Evolutionary conservation across 30 jellyfish, hydroid and myxozoan species (phyloP).

Genomic region (Hydractinia symbiolongicarpus): DNA sequence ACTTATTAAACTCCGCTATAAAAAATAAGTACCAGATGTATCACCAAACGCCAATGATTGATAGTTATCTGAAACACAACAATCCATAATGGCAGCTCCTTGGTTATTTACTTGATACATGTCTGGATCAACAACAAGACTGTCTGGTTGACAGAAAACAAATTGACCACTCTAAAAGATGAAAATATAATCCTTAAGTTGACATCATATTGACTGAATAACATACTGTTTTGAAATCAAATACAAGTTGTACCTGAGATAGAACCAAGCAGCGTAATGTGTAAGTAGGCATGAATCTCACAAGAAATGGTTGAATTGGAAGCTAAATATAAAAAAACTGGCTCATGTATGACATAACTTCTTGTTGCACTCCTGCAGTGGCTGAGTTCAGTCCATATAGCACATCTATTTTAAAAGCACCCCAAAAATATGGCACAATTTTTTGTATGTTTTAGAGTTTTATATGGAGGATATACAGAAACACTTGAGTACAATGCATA

Average conservation of each 20-base stretch:
- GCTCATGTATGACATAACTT: too few relatives aligned
- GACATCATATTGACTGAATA: not conserved
- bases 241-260: constrained; percentile 60
- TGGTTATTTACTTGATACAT: constrained; percentile 62
- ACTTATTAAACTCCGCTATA: not conserved
- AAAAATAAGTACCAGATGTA: constrained; percentile 55
- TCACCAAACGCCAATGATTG: constrained; percentile 92
- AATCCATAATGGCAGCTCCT: constrained; percentile 67
- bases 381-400: too few relatives aligned
- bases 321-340: constrained; percentile 44
- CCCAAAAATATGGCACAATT: too few relatives aligned
- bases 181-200: not conserved
- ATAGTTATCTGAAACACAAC: constrained; percentile 65
- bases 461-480: too few relatives aligned
- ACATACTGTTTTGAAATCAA: not conserved
- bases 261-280: constrained; percentile 84
- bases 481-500: too few relatives aligned
- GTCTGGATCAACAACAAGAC: constrained; percentile 68
- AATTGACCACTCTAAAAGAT: constrained; percentile 78
- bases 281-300: constrained; percentile 91
- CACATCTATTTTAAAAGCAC: too few relatives aligned
- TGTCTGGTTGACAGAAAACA: constrained; percentile 91
- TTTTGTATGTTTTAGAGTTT: too few relatives aligned
- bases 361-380: too few relatives aligned
- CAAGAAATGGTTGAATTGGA: constrained; percentile 90